A percentile compares a stretch with the other conserved stretches of the same genome.
phyloP scores from a whole-genome alignment of 2,888 invertebrate species.

The Drosophila meridiana region DNA sequence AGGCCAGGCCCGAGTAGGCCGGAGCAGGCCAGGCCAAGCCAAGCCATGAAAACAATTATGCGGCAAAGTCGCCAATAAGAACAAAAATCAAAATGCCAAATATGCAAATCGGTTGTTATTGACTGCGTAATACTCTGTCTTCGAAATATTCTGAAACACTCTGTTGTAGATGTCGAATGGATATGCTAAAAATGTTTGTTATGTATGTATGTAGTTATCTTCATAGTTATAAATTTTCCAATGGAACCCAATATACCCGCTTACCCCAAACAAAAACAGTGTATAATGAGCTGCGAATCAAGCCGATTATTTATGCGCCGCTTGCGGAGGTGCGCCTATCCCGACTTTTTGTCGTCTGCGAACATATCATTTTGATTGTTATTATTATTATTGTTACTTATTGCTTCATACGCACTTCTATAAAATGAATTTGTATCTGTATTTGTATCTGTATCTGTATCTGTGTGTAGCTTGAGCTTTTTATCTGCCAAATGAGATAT shows the following conservation, averaged over 20 bases:
- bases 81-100: not conserved
- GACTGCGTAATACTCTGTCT: slow-evolving; percentile 3
- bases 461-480: slow-evolving; percentile 41
- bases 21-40: slow-evolving; percentile 2
- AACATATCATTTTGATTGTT: slow-evolving; percentile 46
- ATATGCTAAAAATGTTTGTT: not conserved
- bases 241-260: not conserved
- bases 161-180: not conserved
- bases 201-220: too few relatives aligned
- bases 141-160: not conserved
- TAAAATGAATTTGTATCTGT: slow-evolving; percentile 10
- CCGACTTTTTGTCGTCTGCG: slow-evolving; percentile 37
- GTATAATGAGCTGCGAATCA: slow-evolving; percentile 16
- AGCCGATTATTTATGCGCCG: slow-evolving; percentile 66
- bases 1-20: not conserved
- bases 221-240: too few relatives aligned
- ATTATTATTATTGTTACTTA: slow-evolving; percentile 51
- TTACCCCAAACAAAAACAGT: not conserved
- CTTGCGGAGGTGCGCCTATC: slow-evolving; percentile 62
- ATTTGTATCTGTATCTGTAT: slow-evolving; percentile 28
- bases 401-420: slow-evolving; percentile 29
- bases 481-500: slow-evolving; percentile 71
- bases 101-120: not conserved
- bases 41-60: slow-evolving; percentile 67
- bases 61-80: slow-evolving; percentile 55